A percentile compares a stretch with the other conserved stretches of the same genome.
phyloP scores from a whole-genome alignment of 2,888 invertebrate species.

The Brachycybe producta region DNA sequence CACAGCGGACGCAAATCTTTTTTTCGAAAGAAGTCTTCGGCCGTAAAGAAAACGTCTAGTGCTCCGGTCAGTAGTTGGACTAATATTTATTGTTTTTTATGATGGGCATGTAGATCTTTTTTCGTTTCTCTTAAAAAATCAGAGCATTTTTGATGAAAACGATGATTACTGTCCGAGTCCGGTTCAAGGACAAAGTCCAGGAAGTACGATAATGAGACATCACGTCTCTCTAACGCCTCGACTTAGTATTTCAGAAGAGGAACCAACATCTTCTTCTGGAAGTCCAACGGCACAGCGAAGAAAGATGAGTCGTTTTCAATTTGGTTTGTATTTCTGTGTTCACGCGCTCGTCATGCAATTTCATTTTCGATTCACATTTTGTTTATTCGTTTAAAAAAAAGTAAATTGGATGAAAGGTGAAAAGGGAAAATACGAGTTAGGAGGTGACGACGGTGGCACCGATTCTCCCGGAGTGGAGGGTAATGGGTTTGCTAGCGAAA shows the following conservation, averaged over 20 bases:
- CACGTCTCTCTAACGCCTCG: slow-evolving; percentile 24
- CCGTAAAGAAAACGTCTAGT: slow-evolving; percentile 25
- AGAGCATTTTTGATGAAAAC: slow-evolving; percentile 25
- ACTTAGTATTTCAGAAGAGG: slow-evolving; percentile 27
- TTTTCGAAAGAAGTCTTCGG: slow-evolving; percentile 53
- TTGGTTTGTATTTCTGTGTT: slow-evolving; percentile 20
- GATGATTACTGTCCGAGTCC: slow-evolving; percentile 25
- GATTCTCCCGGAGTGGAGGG: slow-evolving; percentile 22
- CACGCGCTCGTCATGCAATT: neutral
- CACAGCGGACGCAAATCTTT: slow-evolving; percentile 58
- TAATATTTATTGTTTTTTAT: neutral
- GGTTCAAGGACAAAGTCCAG: slow-evolving; percentile 22
- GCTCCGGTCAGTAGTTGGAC: slow-evolving; percentile 21
- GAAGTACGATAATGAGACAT: slow-evolving; percentile 21
- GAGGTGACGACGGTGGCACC: slow-evolving; percentile 22
- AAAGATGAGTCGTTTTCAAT: slow-evolving; percentile 24
- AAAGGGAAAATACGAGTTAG: slow-evolving; percentile 21
- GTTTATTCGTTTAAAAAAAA: slow-evolving; percentile 2
- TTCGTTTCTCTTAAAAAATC: neutral
- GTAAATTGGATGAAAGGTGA: slow-evolving; percentile 26
- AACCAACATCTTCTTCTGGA: slow-evolving; percentile 22
- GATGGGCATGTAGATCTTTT: neutral
- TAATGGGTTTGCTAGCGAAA: slow-evolving; percentile 22
- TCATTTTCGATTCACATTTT: slow-evolving; percentile 3
- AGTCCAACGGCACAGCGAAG: slow-evolving; percentile 23